Evolutionary conservation across 2,888 invertebrate genomes (phyloP), one percentile per base, ranked within the genome.

Genomic region (Mellilla xanthometata): DNA sequence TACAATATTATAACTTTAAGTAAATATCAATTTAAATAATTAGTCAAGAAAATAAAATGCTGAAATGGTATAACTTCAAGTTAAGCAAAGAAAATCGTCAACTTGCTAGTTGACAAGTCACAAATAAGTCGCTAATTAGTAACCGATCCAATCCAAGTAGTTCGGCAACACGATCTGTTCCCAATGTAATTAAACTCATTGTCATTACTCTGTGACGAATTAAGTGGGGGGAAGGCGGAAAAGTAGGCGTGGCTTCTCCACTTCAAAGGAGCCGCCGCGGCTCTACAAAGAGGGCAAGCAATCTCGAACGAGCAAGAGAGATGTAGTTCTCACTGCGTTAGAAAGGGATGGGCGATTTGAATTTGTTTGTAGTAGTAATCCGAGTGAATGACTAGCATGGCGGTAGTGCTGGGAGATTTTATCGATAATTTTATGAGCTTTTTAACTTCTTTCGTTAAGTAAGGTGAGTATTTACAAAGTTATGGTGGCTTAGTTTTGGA

Each of bases 131-230:
- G n/a, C 15, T 19, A 19, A 19, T 19, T 19, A 19, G 15, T n/a
- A n/a, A n/a, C n/a, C 15, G 4, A 19, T 3, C 15, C 15, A 19
- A 40, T 50, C 52, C 49, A 39, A 12, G 38, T 46, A 35, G 65
- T 60, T 63, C 63, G 66, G 60, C 54, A 47, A 56, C 62, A 58
- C 66, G 65, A 68, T 74, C 68, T 54, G 59, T 72, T 79, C 80
- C 76, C 74, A 68, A 62, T 74, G 62, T 82, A 86, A 88, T 87
- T 88, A 87, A 86, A 86, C 76, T 65, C 78, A 79, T 81, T 85
- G 84, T 87, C 85, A 82, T 86, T 86, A 85, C n/a, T 83, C 81
- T 78, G 82, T 86, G 85, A 87, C 86, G 84, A 85, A 87, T 86
- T 81, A 81, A 77, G 70, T 72, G 67, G 65, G 60, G 68, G 68